Evolutionary conservation across 2,113 vertebrate genomes (phyloP).

Genomic region (Corynorhinus townsendii): DNA sequence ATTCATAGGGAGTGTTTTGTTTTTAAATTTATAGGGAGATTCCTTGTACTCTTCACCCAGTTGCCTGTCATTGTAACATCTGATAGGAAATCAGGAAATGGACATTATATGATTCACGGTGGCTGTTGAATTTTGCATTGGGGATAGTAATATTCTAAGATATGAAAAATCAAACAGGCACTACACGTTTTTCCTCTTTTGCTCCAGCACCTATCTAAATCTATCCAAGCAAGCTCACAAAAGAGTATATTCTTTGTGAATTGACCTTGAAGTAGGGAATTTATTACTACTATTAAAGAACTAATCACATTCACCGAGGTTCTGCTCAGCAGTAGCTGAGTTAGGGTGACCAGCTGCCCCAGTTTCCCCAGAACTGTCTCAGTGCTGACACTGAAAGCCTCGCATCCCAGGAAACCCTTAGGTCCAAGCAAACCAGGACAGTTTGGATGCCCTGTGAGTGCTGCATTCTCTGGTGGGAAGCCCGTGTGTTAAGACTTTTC

Average conservation of each 20-base stretch:
- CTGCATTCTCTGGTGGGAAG: background rate
- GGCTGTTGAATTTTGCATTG: background rate
- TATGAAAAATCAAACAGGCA: background rate
- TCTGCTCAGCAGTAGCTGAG: background rate
- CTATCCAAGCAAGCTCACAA: background rate
- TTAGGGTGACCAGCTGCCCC: background rate
- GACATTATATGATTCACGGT: background rate
- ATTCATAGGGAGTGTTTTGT: background rate
- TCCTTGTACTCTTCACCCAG: background rate
- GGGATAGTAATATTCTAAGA: background rate
- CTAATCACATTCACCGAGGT: background rate
- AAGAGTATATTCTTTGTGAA: background rate
- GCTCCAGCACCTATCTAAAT: background rate
- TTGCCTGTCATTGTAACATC: background rate
- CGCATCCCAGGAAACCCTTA: background rate
- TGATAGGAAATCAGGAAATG: background rate
- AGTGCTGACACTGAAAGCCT: background rate
- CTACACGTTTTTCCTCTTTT: background rate
- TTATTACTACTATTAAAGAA: background rate
- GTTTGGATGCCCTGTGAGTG: background rate
- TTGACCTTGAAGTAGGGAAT: background rate
- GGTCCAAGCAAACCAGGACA: background rate
- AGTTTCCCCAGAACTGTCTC: background rate
- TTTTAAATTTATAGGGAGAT: background rate
- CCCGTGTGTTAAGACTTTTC: background rate